phyloP scores from a whole-genome alignment of 2,113 vertebrate species.

The Ageneiosus marmoratus region DNA sequence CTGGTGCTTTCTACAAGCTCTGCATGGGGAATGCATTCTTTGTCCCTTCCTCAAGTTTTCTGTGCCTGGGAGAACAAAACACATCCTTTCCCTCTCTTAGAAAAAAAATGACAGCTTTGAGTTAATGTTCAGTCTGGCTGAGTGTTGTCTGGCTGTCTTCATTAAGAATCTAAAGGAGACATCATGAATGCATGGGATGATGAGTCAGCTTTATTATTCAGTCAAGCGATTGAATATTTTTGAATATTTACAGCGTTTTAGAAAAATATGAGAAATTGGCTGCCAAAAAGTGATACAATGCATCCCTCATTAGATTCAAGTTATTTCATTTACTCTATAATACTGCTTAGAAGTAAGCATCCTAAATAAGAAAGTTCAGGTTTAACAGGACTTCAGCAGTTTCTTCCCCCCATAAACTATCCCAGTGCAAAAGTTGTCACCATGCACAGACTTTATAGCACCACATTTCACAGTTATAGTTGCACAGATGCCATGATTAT shows the following conservation, averaged over 20 bases:
- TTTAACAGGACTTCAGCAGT: neutral
- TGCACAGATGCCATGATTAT: slow-evolving; percentile 17
- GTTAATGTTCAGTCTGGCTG: neutral
- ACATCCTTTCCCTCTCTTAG: neutral
- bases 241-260: neutral
- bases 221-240: slow-evolving; percentile 6
- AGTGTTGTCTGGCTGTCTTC: neutral
- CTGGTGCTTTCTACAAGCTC: neutral
- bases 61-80: slow-evolving; percentile 20
- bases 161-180: slow-evolving; percentile 5
- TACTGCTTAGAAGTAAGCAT: neutral
- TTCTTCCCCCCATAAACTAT: neutral
- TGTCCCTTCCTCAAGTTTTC: slow-evolving; percentile 10
- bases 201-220: slow-evolving; percentile 36
- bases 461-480: slow-evolving; percentile 23
- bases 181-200: slow-evolving; percentile 20
- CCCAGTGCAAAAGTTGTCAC: neutral
- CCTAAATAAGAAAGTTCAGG: neutral
- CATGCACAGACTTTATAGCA: slow-evolving; percentile 18
- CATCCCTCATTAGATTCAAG: neutral
- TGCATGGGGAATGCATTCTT: neutral
- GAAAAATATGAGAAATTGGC: neutral
- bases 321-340: neutral
- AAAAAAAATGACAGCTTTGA: neutral
- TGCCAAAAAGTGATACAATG: neutral